Percentiles rank a stretch among this genome's conserved stretches.
Evolutionary conservation across 2,797 vertebrate genomes (phyloP).

Genomic region (Sitta carolinensis): DNA sequence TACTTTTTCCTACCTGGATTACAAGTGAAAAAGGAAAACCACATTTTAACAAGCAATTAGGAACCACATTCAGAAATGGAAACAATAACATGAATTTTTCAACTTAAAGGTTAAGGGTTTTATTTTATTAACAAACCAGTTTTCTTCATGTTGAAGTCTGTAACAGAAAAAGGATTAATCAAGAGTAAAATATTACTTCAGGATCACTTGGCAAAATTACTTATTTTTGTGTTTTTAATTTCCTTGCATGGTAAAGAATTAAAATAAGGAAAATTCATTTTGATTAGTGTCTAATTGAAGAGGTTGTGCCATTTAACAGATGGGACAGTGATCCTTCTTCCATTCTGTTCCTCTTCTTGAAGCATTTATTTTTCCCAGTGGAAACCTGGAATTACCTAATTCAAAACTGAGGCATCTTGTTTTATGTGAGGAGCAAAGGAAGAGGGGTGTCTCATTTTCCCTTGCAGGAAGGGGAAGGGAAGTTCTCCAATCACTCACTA

Average conservation of each 20-base stretch:
- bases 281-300: neutral
- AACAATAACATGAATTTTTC: neutral
- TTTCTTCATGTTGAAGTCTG: neutral
- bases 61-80: neutral
- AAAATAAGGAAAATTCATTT: neutral
- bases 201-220: neutral
- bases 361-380: neutral
- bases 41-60: neutral
- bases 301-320: neutral
- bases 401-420: neutral
- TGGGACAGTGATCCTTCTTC: neutral
- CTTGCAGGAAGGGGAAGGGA: neutral
- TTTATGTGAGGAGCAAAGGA: neutral
- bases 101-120: neutral
- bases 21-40: neutral
- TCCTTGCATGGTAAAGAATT: neutral
- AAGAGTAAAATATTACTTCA: neutral
- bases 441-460: neutral
- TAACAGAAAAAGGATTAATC: neutral
- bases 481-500: neutral
- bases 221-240: neutral
- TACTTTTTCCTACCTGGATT: neutral
- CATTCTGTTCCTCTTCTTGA: neutral
- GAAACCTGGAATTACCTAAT: neutral
- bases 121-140: neutral